Evolutionary conservation across 2,888 invertebrate genomes (phyloP), one percentile per base, ranked within the genome.

Genomic region (Pterostichus madidus): DNA sequence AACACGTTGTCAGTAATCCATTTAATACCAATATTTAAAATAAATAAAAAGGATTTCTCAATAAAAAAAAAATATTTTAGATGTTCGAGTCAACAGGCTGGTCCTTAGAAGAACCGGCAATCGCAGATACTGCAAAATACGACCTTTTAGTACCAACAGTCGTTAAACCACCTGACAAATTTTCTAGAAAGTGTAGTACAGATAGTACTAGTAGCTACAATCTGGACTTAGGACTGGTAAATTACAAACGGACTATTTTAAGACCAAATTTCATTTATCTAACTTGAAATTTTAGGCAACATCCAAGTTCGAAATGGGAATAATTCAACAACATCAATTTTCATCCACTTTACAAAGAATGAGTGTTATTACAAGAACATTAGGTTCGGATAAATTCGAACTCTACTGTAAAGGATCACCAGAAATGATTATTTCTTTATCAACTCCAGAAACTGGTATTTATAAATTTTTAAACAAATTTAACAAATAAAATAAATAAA

Each of bases 41-140:
- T n/a, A n/a, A n/a, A n/a, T n/a, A n/a, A n/a, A n/a, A n/a, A n/a
- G n/a, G n/a, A n/a, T n/a, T n/a, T n/a, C n/a, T n/a, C n/a, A n/a
- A n/a, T n/a, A n/a, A n/a, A n/a, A n/a, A n/a, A 13, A 59, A 59
- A 7, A 59, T 59, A 85, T 87, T 88, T 2, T 89, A 95, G 93
- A 98, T 99, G 97, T 99, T 99, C 89, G 96, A 98, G 86, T 96
- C 97, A 0, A 98, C 98, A 0, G 95, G 94, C 0, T 99, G 98
- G 98, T 90, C 91, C 6, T 88, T 98, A 52, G 97, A 97, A 86
- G 97, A 98, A 87, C 95, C 96, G 0, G 94, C 95, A 82, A 93
- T 94, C 5, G 94, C 94, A 0, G 97, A 97, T 85, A 93, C 93
- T 15, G 92, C 94, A 24, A 96, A 96, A 88, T 97, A 94, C 89